These are phyloP conservation scores for Cyrtorhinus lividipennis DNA, from an alignment of 1,140 invertebrate species.

Conservation along the genomic window DNA sequence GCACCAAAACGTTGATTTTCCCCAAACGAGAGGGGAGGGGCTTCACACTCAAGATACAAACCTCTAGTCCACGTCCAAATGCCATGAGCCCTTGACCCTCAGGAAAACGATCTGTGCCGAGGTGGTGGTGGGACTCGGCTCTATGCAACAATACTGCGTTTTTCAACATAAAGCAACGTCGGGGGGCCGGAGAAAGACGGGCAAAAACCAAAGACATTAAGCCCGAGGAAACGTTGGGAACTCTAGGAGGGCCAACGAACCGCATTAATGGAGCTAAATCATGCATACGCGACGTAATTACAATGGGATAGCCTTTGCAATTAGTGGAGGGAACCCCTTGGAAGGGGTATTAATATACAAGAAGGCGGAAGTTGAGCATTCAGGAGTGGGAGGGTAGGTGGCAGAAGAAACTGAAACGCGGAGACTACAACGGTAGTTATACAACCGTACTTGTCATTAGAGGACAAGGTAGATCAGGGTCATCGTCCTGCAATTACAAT, in stretches of 20 bases:
- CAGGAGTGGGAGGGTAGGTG: not conserved
- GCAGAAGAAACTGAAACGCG: too few relatives aligned
- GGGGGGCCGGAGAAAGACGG: not conserved
- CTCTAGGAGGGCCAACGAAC: not conserved
- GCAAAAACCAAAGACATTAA: slow-evolving; percentile 14
- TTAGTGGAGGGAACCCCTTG: not conserved
- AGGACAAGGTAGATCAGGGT: too few relatives aligned
- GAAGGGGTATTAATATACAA: slow-evolving; percentile 5
- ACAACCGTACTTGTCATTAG: too few relatives aligned
- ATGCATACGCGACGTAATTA: slow-evolving; percentile 17
- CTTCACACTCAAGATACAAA: too few relatives aligned
- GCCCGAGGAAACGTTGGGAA: not conserved
- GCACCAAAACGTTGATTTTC: too few relatives aligned
- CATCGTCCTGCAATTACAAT: too few relatives aligned
- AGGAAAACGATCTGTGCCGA: too few relatives aligned
- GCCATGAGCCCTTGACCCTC: too few relatives aligned
- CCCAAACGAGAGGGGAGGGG: too few relatives aligned
- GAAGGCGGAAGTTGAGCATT: not conserved
- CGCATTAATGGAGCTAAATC: slow-evolving; percentile 14
- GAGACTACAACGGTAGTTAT: too few relatives aligned
- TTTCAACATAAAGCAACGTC: not conserved
- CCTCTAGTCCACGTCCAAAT: too few relatives aligned
- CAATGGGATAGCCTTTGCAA: slow-evolving; percentile 1
- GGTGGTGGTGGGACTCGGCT: not conserved
- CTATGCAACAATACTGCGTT: not conserved